Evolutionary conservation across 2,888 invertebrate species (phyloP), one percentile per base, ranked within the genome.

Genomic region (Cryptus armator): DNA sequence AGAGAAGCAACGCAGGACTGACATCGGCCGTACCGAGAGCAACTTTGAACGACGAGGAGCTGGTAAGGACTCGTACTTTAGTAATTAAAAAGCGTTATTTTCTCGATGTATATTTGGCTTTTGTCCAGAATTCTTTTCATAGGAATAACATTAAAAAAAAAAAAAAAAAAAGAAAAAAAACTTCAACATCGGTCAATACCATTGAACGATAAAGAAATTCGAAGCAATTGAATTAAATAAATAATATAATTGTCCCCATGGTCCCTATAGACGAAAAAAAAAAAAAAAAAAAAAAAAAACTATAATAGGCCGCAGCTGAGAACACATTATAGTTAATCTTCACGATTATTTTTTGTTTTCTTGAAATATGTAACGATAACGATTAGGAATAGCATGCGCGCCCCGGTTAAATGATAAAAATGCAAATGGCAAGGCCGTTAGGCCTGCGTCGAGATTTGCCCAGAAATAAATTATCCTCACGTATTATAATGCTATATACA

Each of bases 1-100:
- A 99, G 94, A 96, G 99, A 92, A 99, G 24, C 24, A 24, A 99
- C 94, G 98, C 99, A 85, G 99, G 99, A 87, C 95, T 99, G 91
- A 99, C 99, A 81, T 99, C 99, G 70, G 99, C 99, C 46, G 98
- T 99, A 37, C 99, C 99, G 75, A 95, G 99, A 89, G 99, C 99
- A 64, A 99, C 99, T 0, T 95, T 99, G 78, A 99, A 99, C 93
- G 99, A 99, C 94, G 99, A 99, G 94, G 99, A 99, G 95, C 94
- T 99, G 97, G 99, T 99, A 95, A 96, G 97, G 84, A 75, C 68
- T 81, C 81, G 80, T 81, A 71, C 70, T 84, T 85, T 80, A 81
- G 83, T 68, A 67, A 79, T 81, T 79, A 68, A 77, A 72, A 24
- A 74, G 67, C 16, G 29, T 67, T 24, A 12, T 53, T 24, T 62